Conservation (phyloP, 2,888 invertebrate genomes). For the Chalcis sispes region DNA sequence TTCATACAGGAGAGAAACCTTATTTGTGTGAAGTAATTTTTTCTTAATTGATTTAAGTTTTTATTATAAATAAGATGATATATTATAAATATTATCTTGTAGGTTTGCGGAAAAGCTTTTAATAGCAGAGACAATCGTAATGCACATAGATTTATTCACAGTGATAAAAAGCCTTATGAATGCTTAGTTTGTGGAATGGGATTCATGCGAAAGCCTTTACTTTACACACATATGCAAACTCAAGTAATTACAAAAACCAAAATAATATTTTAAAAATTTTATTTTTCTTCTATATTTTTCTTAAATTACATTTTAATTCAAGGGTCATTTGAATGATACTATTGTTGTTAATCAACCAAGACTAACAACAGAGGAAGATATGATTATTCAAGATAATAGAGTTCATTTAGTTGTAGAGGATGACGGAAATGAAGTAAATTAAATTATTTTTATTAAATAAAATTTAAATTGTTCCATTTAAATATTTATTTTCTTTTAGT, state of each 20-base stretch:
- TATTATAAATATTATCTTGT: neutral
- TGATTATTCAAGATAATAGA: conserved; percentile 73
- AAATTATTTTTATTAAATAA: neutral
- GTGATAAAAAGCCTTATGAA: conserved; percentile 91
- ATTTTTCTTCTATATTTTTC: conserved; percentile 1
- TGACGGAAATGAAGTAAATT: conserved; percentile 66
- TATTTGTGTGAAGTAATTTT: conserved; percentile 82
- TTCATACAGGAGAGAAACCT: conserved; percentile 88
- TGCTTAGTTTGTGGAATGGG: conserved; percentile 88
- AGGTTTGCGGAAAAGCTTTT: conserved; percentile 90
- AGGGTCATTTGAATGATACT: conserved; percentile 87
- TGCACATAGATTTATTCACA: conserved; percentile 90
- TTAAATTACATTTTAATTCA: conserved; percentile 60
- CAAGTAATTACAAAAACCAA: conserved; percentile 73
- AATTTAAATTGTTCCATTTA: neutral
- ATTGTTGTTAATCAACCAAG: conserved; percentile 90
- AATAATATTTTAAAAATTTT: conserved; percentile 55
- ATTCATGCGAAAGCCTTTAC: conserved; percentile 88
- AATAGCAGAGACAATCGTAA: conserved; percentile 90
- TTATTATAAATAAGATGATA: neutral
- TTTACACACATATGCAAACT: conserved; percentile 86
- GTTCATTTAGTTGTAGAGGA: conserved; percentile 73
- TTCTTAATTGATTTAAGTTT: neutral
- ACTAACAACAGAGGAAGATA: conserved; percentile 79
- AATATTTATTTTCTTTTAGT: conserved; percentile 24